These are phyloP conservation scores for Actias luna DNA, from an alignment of 2,888 invertebrate species.

Conservation along the genomic window DNA sequence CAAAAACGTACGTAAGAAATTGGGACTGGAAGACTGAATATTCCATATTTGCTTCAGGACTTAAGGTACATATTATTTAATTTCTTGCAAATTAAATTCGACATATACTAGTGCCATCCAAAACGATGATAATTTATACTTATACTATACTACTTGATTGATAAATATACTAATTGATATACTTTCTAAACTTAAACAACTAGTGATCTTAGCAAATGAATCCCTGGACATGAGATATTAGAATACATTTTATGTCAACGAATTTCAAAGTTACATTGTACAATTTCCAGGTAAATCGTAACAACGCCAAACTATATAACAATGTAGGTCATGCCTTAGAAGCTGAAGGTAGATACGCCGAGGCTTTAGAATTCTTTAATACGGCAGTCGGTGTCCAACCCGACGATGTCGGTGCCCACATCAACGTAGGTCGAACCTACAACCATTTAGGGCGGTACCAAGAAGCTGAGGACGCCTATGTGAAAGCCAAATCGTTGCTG, in stretches of 20 bases:
- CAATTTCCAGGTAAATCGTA: slow-evolving; percentile 89
- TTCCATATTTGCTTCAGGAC: slow-evolving; percentile 95
- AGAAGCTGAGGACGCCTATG: slow-evolving; percentile 96
- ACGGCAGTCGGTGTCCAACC: slow-evolving; percentile 96
- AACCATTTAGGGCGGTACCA: slow-evolving; percentile 89
- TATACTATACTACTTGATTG: no score
- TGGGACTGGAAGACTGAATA: slow-evolving; percentile 97
- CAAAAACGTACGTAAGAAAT: slow-evolving; percentile 93
- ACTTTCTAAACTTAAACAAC: no score
- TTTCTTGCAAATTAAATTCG: no score
- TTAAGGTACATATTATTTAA: slow-evolving; percentile 71
- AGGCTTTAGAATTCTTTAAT: slow-evolving; percentile 95
- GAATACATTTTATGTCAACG: neutral
- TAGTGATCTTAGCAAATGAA: no score
- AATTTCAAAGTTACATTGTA: neutral
- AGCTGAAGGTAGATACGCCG: slow-evolving; percentile 84
- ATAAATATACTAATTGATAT: no score
- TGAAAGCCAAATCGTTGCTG: slow-evolving; percentile 92
- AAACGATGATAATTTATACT: no score
- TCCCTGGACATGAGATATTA: no score
- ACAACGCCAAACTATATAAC: slow-evolving; percentile 97
- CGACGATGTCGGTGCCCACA: slow-evolving; percentile 98
- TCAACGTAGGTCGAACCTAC: slow-evolving; percentile 97
- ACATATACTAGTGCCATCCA: no score
- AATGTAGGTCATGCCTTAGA: slow-evolving; percentile 98